phyloP scores from a whole-genome alignment of 2,888 invertebrate species.

The Punctoribates punctum region DNA sequence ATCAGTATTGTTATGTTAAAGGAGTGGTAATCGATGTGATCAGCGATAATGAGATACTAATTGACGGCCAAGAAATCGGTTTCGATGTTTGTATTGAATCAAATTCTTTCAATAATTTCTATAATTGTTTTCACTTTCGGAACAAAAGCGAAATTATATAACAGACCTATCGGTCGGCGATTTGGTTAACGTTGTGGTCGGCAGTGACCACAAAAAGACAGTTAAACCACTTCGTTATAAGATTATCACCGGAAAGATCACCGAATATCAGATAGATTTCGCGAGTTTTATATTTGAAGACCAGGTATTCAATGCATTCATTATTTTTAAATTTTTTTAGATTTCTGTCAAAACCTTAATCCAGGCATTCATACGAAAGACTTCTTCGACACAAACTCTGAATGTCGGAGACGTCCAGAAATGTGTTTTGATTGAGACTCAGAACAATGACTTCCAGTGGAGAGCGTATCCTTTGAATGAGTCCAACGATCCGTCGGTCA shows the following conservation, averaged over 20 bases:
- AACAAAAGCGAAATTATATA: not conserved
- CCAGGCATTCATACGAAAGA: not conserved
- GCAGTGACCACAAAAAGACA: not conserved
- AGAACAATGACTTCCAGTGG: not conserved
- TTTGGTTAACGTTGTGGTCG: not conserved
- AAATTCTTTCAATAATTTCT: not conserved
- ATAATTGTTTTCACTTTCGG: not conserved
- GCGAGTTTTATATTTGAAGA: not conserved
- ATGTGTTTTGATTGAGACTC: not conserved
- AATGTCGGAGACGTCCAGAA: not conserved
- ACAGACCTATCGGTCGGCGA: not conserved
- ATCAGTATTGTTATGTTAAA: too few relatives aligned
- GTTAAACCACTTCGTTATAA: conserved; percentile 3
- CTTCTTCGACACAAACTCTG: not conserved
- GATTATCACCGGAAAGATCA: conserved; percentile 2
- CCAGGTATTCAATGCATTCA: not conserved
- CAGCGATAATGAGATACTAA: not conserved
- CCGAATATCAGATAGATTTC: not conserved
- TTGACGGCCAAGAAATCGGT: not conserved
- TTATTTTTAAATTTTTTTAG: not conserved
- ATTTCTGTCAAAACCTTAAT: too few relatives aligned
- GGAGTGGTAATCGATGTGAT: not conserved
- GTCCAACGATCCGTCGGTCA: not conserved
- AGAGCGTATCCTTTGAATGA: not conserved
- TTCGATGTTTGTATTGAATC: not conserved